Percentiles rank a stretch among this genome's conserved stretches.
phyloP scores from a whole-genome alignment of 2,797 vertebrate species.

The Agapornis canus region DNA sequence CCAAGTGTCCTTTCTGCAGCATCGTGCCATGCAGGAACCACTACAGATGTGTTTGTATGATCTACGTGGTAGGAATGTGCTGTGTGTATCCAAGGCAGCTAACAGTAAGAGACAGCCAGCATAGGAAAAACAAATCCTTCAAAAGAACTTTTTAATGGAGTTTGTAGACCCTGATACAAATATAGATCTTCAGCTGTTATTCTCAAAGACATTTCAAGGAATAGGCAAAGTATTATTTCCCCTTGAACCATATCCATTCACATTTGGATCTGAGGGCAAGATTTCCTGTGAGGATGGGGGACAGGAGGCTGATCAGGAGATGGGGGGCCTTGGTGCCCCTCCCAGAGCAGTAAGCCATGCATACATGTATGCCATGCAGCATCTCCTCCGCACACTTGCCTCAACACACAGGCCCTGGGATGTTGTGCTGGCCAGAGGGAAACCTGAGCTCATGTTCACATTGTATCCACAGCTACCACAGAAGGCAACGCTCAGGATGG shows the following conservation, averaged over 20 bases:
- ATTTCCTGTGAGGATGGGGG: background rate
- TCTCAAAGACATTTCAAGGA: background rate
- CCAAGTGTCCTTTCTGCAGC: background rate
- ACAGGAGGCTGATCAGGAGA: background rate
- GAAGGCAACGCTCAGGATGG: background rate
- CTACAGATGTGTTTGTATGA: background rate
- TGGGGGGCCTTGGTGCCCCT: background rate
- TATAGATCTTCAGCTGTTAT: slow-evolving; percentile 8
- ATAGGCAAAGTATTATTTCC: background rate
- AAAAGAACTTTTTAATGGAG: background rate
- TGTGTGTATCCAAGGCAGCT: background rate
- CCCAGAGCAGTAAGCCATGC: background rate
- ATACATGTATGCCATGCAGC: background rate
- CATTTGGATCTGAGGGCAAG: background rate
- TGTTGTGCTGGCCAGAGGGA: background rate
- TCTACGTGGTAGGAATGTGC: background rate
- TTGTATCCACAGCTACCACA: background rate
- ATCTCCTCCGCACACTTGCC: fast-evolving
- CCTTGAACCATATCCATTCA: background rate
- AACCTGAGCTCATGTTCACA: fast-evolving
- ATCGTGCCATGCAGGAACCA: background rate
- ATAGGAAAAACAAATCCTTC: background rate
- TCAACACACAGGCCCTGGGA: background rate
- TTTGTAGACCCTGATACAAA: background rate
- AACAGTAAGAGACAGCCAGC: background rate